These are phyloP conservation scores for Oxystoma pomonae DNA, from an alignment of 2,888 invertebrate genomes.

Conservation along the genomic window DNA sequence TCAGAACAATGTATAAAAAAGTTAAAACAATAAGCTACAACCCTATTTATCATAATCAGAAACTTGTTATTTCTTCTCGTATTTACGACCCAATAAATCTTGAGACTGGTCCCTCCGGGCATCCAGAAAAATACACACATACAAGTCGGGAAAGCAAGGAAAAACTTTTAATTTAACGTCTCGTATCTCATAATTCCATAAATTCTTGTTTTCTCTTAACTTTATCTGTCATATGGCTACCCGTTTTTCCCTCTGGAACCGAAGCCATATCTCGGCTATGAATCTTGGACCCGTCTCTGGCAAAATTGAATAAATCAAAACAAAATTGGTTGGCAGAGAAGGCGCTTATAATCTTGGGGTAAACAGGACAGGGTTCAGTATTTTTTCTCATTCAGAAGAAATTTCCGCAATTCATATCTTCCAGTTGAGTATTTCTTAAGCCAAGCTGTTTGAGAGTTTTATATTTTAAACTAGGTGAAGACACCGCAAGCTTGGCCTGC, in stretches of 20 bases:
- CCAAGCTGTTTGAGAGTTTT: no score
- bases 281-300: slow-evolving; percentile 19
- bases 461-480: no score
- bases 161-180: slow-evolving; percentile 1
- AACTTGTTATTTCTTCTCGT: background rate
- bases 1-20: no score
- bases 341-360: background rate
- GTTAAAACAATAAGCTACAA: no score
- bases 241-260: background rate
- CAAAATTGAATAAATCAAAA: slow-evolving; percentile 27
- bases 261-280: slow-evolving; percentile 18
- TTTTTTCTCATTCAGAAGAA: no score
- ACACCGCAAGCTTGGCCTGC: no score
- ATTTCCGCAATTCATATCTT: no score
- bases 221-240: background rate
- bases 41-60: background rate
- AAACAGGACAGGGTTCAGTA: background rate
- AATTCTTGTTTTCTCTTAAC: background rate
- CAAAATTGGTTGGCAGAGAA: background rate
- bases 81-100: background rate
- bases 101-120: background rate
- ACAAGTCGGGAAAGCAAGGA: background rate
- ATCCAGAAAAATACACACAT: background rate
- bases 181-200: slow-evolving; percentile 1
- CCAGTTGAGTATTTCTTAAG: no score